These are phyloP conservation scores for Ditylenchus weischeri DNA, from an alignment of 2,888 invertebrate genomes.

Conservation along the genomic window DNA sequence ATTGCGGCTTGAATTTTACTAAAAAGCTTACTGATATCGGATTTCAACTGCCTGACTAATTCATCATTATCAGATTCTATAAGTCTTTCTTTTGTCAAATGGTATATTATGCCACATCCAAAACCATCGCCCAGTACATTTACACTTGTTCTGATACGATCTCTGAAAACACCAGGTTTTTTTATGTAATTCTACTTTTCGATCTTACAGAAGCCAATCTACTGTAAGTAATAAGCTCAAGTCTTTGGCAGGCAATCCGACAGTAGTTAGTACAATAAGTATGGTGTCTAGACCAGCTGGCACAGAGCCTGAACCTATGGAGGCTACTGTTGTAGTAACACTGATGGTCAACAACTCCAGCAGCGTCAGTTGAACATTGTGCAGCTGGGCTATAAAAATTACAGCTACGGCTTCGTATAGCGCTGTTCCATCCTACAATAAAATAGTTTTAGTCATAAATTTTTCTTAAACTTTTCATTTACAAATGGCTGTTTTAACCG, in stretches of 20 bases:
- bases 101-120: slow-evolving; percentile 58
- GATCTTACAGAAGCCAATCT: slow-evolving; percentile 69
- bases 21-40: slow-evolving; percentile 45
- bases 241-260: slow-evolving; percentile 69
- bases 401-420: slow-evolving; percentile 96
- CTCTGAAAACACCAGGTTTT: slow-evolving; percentile 35
- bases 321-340: slow-evolving; percentile 70
- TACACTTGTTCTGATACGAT: slow-evolving; percentile 56
- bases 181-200: not conserved
- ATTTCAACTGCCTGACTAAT: slow-evolving; percentile 50
- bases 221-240: slow-evolving; percentile 69
- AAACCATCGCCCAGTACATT: slow-evolving; percentile 57
- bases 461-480: not conserved
- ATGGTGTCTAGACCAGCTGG: slow-evolving; percentile 71
- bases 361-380: slow-evolving; percentile 76
- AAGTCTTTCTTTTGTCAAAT: slow-evolving; percentile 47
- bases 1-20: not conserved
- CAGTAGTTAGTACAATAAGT: slow-evolving; percentile 69
- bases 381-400: slow-evolving; percentile 90
- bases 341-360: slow-evolving; percentile 84
- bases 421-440: slow-evolving; percentile 52
- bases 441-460: not conserved
- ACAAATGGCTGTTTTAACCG: too few species aligned
- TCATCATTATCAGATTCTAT: slow-evolving; percentile 56
- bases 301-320: slow-evolving; percentile 70